phyloP scores from a whole-genome alignment of 2,797 vertebrate genomes.

The Chlorospingus flavigularis region DNA sequence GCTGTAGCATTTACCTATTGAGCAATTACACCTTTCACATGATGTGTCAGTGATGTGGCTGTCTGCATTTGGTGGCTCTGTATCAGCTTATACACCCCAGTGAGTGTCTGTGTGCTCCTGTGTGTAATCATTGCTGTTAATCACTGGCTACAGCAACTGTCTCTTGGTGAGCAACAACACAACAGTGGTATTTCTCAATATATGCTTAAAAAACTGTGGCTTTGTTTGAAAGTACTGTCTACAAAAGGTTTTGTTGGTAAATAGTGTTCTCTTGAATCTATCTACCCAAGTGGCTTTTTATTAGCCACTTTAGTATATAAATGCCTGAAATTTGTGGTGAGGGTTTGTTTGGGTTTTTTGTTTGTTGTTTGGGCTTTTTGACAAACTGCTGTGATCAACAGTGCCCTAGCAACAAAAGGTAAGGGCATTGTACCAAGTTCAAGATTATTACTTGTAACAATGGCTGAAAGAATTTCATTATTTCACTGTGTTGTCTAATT shows the following conservation, averaged over 20 bases:
- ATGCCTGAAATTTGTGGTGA: not conserved
- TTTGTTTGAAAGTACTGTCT: not conserved
- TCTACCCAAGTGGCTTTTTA: not conserved
- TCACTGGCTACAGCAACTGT: not conserved
- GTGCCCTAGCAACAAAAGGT: not conserved
- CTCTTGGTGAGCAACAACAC: not conserved
- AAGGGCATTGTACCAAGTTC: not conserved
- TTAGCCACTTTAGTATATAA: not conserved
- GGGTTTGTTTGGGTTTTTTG: rapidly evolving
- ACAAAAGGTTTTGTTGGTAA: not conserved
- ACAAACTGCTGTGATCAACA: not conserved
- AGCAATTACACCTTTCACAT: not conserved
- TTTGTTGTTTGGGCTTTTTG: not conserved
- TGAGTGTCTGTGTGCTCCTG: not conserved
- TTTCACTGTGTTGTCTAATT: not conserved
- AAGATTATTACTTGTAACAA: not conserved
- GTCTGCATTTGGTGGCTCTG: not conserved
- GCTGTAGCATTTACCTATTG: not conserved
- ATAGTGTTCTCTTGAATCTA: not conserved
- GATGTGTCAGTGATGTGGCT: not conserved
- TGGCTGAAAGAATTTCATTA: not conserved
- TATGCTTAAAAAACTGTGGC: not conserved
- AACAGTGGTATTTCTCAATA: not conserved
- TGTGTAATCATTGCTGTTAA: not conserved
- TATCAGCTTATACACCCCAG: not conserved